A percentile compares a stretch with the other conserved stretches of the same genome.
Conservation (phyloP, 2,113 vertebrate genomes). For the Ursus arctos region DNA sequence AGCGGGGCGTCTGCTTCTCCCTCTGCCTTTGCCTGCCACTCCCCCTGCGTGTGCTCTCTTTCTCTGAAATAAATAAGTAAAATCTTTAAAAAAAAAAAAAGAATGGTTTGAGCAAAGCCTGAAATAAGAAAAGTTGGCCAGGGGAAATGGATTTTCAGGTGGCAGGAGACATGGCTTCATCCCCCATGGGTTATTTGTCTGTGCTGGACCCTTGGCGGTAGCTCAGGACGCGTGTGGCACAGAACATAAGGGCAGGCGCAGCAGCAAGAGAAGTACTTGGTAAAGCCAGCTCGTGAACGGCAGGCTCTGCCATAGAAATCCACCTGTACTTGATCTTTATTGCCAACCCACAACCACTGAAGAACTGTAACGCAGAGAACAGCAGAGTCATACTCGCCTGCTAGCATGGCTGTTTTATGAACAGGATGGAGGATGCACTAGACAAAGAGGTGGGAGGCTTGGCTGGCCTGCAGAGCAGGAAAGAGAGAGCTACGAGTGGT, state of each 20-base stretch:
- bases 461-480: neutral
- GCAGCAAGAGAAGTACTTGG: neutral
- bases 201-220: neutral
- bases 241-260: accelerated
- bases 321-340: accelerated
- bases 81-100: neutral
- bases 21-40: neutral
- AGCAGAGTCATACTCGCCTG: too few relatives aligned
- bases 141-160: neutral
- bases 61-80: neutral
- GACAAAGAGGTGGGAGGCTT: neutral
- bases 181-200: accelerated
- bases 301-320: neutral
- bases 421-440: neutral
- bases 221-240: neutral
- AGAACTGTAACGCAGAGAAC: neutral
- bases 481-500: neutral
- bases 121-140: neutral
- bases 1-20: neutral
- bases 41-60: too few relatives aligned
- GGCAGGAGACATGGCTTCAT: accelerated
- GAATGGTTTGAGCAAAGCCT: neutral
- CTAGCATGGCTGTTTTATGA: too few relatives aligned
- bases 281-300: neutral
- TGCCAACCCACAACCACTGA: accelerated